A percentile compares a stretch with the other conserved stretches of the same genome.
Evolutionary conservation across 2,113 vertebrate genomes (phyloP).

Genomic region (Pteronura brasiliensis): DNA sequence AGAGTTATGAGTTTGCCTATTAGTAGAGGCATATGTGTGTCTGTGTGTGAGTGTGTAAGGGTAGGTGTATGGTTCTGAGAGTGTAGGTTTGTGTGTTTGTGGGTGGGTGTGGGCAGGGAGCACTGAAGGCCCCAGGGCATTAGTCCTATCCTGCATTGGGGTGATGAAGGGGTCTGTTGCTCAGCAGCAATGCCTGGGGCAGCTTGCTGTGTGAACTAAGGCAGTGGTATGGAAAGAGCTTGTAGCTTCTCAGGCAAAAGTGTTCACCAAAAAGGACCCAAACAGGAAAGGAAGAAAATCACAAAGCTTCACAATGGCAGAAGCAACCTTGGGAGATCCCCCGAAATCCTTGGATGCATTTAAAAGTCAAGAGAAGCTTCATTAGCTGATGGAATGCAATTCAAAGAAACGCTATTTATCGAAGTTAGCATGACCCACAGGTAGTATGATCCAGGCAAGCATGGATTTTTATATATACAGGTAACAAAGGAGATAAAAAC

Average conservation of each 20-base stretch:
- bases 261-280: not conserved
- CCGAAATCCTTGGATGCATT: not conserved
- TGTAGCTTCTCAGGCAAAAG: not conserved
- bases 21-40: not conserved
- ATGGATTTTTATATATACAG: not conserved
- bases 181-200: not conserved
- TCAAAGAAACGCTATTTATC: not conserved
- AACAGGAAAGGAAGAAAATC: not conserved
- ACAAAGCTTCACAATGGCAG: not conserved
- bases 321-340: not conserved
- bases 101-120: not conserved
- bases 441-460: not conserved
- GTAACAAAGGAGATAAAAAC: not conserved
- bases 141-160: not conserved
- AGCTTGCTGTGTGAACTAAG: not conserved
- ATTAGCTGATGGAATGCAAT: not conserved
- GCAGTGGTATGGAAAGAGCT: not conserved
- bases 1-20: not conserved
- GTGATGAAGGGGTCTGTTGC: not conserved
- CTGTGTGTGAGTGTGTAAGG: not conserved
- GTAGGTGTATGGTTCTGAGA: not conserved
- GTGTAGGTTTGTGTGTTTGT: not conserved
- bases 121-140: rapidly evolving
- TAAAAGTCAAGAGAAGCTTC: not conserved
- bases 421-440: not conserved